Evolutionary conservation across 2,797 vertebrate genomes (phyloP), one percentile per base, ranked within the genome.

Genomic region (Chelon labrosus): DNA sequence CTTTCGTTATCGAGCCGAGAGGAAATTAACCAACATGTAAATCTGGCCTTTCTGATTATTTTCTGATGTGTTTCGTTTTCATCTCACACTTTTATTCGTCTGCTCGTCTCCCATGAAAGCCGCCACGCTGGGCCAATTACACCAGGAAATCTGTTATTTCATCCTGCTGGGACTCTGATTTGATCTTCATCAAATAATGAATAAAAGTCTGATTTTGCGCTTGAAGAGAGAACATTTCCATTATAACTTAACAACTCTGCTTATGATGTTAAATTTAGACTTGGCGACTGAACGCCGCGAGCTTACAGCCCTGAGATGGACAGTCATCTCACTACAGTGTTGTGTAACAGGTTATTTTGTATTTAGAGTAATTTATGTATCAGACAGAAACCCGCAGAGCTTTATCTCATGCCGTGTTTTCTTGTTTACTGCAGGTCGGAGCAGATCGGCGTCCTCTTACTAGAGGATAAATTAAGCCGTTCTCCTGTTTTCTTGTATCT

Each of bases 151-250:
- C 55, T 67, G 37, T 55, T 61, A 46, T 85, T 73, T 68, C 25
- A 68, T 64, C 77, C 83, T 75, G 74, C 75, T 74, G 83, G 4
- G 37, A 71, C 52, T 69, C 38, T 72, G 53, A 85, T 89, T 80
- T 70, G 50, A 75, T 75, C 39, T 27, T 4, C 58, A 62, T 77
- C 72, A 74, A 66, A 75, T 55, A 12, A 31, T 22, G 44, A 31
- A 54, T 63, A 53, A 47, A 47, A 9, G 16, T 46, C 49, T 0
- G 5, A 37, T 74, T 70, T 62, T 57, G 11, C 51, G 20, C 60
- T 47, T 20, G n/a, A 61, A 14, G 16, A 65, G n/a, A 44, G 42
- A 63, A 22, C 38, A 46, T 20, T 19, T 50, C 19, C 4, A 6
- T 53, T 42, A 38, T 39, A 58, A 37, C 47, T 13, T 17, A 44